These are phyloP conservation scores for Oedothorax gibbosus DNA, from an alignment of 1,140 invertebrate species.

Conservation along the genomic window DNA sequence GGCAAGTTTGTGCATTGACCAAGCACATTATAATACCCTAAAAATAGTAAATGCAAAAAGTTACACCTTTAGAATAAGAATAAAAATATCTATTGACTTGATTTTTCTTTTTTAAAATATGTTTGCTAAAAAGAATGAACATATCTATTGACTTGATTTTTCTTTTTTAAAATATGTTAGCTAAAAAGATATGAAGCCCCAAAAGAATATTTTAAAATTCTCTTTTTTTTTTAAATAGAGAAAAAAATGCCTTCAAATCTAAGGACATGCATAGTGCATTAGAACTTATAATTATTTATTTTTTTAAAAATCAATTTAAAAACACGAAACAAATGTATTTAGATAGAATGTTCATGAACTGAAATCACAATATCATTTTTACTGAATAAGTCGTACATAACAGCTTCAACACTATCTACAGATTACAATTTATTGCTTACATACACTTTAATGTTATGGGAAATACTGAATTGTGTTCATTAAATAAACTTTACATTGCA, in stretches of 20 bases:
- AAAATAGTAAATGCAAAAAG: neutral
- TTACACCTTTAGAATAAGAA: neutral
- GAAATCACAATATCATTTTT: neutral
- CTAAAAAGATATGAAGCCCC: too few species aligned
- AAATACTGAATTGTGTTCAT: conserved; percentile 3
- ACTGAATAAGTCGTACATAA: neutral
- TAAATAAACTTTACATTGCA: conserved; percentile 11
- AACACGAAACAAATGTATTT: neutral
- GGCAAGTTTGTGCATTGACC: neutral
- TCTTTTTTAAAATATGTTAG: too few species aligned
- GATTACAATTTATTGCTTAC: conserved; percentile 28
- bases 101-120: too few species aligned
- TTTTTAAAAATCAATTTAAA: neutral
- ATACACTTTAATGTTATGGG: conserved; percentile 21
- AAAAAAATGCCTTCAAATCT: too few species aligned
- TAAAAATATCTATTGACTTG: too few species aligned
- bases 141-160: too few species aligned
- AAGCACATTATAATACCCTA: neutral
- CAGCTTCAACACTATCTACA: conserved; percentile 8
- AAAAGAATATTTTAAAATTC: too few species aligned
- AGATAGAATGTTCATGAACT: neutral
- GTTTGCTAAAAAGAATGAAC: neutral
- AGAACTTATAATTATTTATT: too few species aligned
- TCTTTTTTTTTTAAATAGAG: neutral
- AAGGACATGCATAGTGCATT: too few species aligned